These are phyloP conservation scores for Papilio elwesi DNA, from an alignment of 2,888 invertebrate species.

Conservation along the genomic window DNA sequence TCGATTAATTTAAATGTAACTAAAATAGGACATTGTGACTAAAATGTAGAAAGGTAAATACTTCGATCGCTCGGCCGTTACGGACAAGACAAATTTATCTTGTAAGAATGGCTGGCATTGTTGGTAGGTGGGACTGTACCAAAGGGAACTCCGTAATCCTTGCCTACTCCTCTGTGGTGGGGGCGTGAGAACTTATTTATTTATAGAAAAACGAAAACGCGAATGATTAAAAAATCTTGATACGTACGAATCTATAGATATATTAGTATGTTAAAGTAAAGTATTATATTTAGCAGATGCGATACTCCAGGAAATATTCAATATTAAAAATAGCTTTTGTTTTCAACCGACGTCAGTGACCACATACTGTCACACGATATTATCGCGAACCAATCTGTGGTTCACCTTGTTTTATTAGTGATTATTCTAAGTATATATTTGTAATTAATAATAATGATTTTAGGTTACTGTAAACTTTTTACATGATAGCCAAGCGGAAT, in stretches of 20 bases:
- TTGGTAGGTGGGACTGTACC: too few species aligned
- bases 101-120: too few species aligned
- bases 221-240: not conserved
- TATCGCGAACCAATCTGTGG: constrained; percentile 25
- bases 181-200: too few species aligned
- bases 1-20: not conserved
- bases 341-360: constrained; percentile 19
- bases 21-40: too few species aligned
- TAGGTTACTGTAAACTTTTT: not conserved
- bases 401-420: constrained; percentile 22
- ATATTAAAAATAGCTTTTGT: constrained; percentile 18
- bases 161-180: too few species aligned
- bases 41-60: too few species aligned
- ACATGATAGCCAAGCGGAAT: not conserved
- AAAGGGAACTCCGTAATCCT: too few species aligned
- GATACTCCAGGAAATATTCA: constrained; percentile 8
- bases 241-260: not conserved
- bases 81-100: too few species aligned
- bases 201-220: not conserved
- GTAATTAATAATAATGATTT: not conserved
- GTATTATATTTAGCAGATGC: constrained; percentile 4
- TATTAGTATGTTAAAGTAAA: not conserved
- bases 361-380: constrained; percentile 30
- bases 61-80: too few species aligned
- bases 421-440: not conserved